phyloP scores from a whole-genome alignment of 2,113 vertebrate genomes.

The Dipodomys merriami region DNA sequence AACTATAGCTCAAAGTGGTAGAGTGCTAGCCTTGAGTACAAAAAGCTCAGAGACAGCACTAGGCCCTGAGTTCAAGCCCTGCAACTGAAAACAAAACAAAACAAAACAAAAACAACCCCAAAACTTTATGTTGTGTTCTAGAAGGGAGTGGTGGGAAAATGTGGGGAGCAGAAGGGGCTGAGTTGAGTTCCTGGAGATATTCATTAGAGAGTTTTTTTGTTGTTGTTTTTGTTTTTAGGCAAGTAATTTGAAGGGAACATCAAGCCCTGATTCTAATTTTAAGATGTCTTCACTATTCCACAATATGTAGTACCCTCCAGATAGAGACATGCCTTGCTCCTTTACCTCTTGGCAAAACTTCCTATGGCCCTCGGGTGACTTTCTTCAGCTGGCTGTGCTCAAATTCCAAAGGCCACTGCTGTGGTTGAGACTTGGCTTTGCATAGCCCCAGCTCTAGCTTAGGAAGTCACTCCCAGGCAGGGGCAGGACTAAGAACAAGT shows the following conservation, averaged over 20 bases:
- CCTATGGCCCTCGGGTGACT: background rate
- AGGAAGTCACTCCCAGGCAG: background rate
- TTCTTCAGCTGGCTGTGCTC: background rate
- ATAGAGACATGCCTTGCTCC: background rate
- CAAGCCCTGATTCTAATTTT: background rate
- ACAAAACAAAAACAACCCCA: background rate
- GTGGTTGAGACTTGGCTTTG: background rate
- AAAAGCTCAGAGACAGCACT: no score
- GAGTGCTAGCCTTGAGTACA: no score
- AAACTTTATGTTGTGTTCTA: rapidly evolving
- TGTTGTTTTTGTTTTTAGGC: background rate
- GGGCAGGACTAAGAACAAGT: background rate
- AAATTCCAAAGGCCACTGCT: background rate
- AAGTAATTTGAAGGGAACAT: background rate
- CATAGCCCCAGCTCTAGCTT: background rate
- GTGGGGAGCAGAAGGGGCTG: background rate
- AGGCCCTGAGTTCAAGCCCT: no score
- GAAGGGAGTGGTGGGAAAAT: background rate
- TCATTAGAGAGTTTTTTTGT: background rate
- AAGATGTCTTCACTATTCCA: background rate
- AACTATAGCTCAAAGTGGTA: no score
- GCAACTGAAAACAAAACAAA: no score
- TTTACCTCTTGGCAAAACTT: background rate
- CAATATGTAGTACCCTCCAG: background rate
- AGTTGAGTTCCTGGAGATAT: background rate